Conservation (phyloP, 2,888 invertebrate species). For the Athrips mouffetella region DNA sequence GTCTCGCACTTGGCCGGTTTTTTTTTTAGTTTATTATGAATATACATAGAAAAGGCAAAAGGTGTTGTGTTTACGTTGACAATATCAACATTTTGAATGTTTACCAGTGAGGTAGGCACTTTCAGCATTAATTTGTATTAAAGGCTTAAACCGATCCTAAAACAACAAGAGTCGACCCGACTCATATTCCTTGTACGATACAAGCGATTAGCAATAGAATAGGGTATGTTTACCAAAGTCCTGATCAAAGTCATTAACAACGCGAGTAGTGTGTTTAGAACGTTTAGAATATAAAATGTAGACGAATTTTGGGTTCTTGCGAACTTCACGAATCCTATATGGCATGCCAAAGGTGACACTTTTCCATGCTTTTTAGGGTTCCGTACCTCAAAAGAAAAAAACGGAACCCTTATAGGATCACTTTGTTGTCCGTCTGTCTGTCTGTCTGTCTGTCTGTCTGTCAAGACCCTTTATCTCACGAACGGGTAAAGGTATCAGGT, state of each 20-base stretch:
- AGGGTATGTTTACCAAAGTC: conserved; percentile 4
- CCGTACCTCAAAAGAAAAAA: too few relatives aligned
- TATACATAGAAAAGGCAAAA: conserved; percentile 26
- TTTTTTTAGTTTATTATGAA: conserved; percentile 21
- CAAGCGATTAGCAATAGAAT: background rate
- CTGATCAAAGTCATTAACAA: conserved; percentile 7
- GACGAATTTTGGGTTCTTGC: too few relatives aligned
- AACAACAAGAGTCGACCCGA: conserved; percentile 5
- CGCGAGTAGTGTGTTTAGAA: background rate
- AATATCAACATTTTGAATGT: conserved; percentile 21
- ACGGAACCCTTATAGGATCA: too few relatives aligned
- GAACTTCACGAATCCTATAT: too few relatives aligned
- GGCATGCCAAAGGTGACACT: too few relatives aligned
- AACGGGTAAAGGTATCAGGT: too few relatives aligned
- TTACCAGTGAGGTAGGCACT: conserved; percentile 8
- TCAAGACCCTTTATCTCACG: too few relatives aligned
- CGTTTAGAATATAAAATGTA: background rate
- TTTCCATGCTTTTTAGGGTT: too few relatives aligned
- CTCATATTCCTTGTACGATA: background rate
- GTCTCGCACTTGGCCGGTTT: background rate
- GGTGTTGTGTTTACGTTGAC: conserved; percentile 31
- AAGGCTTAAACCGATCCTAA: conserved; percentile 9
- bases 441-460: too few relatives aligned
- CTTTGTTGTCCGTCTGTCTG: too few relatives aligned
- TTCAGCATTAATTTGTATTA: conserved; percentile 10